Conservation (phyloP, 2,888 invertebrate species). For the Euspilapteryx auroguttella region DNA sequence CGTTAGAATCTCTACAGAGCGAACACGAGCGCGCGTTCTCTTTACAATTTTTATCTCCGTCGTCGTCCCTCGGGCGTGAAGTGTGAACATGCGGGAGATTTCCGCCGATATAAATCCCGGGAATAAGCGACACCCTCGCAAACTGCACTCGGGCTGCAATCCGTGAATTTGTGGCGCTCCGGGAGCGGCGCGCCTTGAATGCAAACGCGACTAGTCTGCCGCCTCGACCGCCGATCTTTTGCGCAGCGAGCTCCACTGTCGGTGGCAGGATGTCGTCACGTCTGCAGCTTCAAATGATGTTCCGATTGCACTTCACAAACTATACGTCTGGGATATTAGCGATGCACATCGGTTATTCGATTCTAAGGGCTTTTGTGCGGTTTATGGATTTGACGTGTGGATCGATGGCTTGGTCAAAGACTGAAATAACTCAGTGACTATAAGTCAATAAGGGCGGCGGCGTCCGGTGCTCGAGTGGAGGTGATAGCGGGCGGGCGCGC, state of each 20-base stretch:
- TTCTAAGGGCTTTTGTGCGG: too few species aligned
- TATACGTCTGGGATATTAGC: too few species aligned
- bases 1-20: conserved; percentile 23
- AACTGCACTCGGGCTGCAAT: conserved; percentile 30
- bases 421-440: conserved; percentile 16
- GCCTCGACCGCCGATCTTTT: conserved; percentile 3
- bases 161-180: conserved; percentile 42
- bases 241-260: too few species aligned
- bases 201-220: conserved; percentile 27
- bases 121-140: conserved; percentile 32
- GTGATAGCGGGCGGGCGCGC: conserved; percentile 24
- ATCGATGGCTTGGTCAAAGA: too few species aligned
- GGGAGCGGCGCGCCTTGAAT: conserved; percentile 33
- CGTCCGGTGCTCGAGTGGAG: conserved; percentile 9
- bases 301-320: too few species aligned
- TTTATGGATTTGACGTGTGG: too few species aligned
- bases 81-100: conserved; percentile 43
- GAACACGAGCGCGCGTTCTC: conserved; percentile 13
- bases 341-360: too few species aligned
- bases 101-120: conserved; percentile 46
- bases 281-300: too few species aligned
- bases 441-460: background rate
- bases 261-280: conserved; percentile 4
- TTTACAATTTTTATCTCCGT: conserved; percentile 26
- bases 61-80: conserved; percentile 25